Percentiles rank a stretch among this genome's conserved stretches.
These are phyloP conservation scores for Anomalospiza imberbis DNA, from an alignment of 2,797 vertebrate genomes.

Conservation along the genomic window DNA sequence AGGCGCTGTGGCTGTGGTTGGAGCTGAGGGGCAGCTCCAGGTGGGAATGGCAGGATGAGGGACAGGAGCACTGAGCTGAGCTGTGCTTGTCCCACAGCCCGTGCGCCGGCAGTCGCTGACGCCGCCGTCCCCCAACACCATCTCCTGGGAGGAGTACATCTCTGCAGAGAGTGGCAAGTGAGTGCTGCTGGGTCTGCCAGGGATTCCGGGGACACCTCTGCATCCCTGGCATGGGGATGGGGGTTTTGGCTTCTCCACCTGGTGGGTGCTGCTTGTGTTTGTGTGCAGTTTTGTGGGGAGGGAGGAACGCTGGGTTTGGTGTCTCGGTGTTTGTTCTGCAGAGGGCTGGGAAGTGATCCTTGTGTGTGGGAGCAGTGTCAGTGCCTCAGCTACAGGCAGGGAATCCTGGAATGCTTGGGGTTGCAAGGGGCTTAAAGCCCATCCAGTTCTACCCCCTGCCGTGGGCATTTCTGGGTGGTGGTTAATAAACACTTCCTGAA, in stretches of 20 bases:
- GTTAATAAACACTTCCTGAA: not conserved
- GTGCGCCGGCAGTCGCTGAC: conserved; percentile 91
- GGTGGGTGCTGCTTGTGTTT: not conserved
- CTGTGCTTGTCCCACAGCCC: conserved; percentile 74
- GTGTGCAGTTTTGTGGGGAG: not conserved
- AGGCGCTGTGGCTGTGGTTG: not conserved
- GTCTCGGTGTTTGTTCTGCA: accelerated
- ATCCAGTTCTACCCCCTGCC: not conserved
- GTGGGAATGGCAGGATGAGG: not conserved
- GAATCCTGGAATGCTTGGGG: not conserved
- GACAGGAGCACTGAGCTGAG: not conserved
- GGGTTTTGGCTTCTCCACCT: accelerated
- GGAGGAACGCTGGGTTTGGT: not conserved
- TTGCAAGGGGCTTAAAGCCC: not conserved
- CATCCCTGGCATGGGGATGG: accelerated
- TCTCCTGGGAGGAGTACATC: conserved; percentile 98
- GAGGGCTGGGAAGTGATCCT: not conserved
- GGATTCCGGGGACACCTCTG: not conserved
- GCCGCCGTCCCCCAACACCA: conserved; percentile 88
- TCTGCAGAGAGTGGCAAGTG: conserved; percentile 94
- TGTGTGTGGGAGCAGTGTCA: accelerated
- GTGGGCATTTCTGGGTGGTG: not conserved
- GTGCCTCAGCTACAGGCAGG: not conserved
- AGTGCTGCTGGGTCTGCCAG: conserved; percentile 18
- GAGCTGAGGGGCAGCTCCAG: not conserved